These are phyloP conservation scores for Lycodopsis pacificus DNA, from an alignment of 2,797 vertebrate species.

Conservation along the genomic window DNA sequence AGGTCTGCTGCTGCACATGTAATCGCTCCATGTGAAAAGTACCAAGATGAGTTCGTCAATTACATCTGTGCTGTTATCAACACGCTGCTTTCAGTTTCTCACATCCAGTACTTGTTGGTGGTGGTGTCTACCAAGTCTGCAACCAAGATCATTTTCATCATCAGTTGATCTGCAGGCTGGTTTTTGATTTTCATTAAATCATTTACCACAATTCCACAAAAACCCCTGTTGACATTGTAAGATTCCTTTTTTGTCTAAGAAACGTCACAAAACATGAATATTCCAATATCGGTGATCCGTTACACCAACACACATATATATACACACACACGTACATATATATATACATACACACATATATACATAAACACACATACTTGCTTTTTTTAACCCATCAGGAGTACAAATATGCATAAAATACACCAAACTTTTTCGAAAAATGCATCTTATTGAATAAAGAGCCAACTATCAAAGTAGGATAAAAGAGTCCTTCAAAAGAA, in stretches of 20 bases:
- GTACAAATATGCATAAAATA: too few species aligned
- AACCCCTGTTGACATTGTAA: neutral
- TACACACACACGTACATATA: too few species aligned
- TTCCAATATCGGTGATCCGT: too few species aligned
- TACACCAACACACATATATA: too few species aligned
- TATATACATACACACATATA: too few species aligned
- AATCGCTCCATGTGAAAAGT: neutral
- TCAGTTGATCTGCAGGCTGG: neutral
- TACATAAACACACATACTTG: too few species aligned
- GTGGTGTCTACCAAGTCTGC: neutral
- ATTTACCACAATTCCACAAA: neutral
- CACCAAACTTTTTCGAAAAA: too few species aligned
- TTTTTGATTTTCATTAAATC: neutral
- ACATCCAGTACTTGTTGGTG: neutral
- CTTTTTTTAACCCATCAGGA: too few species aligned
- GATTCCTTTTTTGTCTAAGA: neutral
- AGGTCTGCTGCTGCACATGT: neutral
- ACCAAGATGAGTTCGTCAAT: neutral
- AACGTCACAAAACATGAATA: neutral
- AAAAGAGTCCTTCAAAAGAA: too few species aligned
- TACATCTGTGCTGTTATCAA: neutral
- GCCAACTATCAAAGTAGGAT: too few species aligned
- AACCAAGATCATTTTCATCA: neutral
- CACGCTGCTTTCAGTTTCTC: neutral
- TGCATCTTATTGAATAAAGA: too few species aligned